Evolutionary conservation across 2,797 vertebrate species (phyloP).

Genomic region (Carduelis carduelis): DNA sequence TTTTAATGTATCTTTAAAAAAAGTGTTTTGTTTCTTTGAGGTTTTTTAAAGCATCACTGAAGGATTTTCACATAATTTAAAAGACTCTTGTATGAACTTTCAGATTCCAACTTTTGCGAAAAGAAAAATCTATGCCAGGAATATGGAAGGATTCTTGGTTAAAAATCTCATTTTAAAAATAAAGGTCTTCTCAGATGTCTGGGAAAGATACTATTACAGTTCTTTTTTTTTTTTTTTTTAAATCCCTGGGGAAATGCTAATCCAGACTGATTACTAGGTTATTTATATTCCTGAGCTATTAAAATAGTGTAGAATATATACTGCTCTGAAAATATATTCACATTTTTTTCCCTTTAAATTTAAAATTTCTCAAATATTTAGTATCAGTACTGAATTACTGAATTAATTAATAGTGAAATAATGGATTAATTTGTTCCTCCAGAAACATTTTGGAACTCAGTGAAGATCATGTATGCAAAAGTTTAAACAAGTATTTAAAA

Average conservation of each 20-base stretch:
- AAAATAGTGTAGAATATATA: not conserved
- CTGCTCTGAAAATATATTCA: not conserved
- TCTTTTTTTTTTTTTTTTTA: not conserved
- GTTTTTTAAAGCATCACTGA: not conserved
- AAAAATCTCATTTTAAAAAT: not conserved
- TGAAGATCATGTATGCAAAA: not conserved
- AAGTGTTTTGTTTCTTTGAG: not conserved
- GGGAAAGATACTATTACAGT: not conserved
- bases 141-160: not conserved
- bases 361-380: not conserved
- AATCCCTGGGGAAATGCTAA: not conserved
- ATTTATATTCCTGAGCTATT: not conserved
- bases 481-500: not conserved
- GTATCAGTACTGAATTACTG: not conserved
- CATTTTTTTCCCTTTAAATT: not conserved
- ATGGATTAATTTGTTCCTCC: not conserved
- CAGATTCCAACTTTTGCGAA: not conserved
- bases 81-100: not conserved
- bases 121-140: not conserved
- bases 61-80: not conserved
- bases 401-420: rapidly evolving
- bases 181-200: not conserved
- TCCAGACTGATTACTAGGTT: not conserved
- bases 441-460: not conserved
- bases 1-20: not conserved